Evolutionary conservation across 2,113 vertebrate genomes (phyloP), one percentile per base, ranked within the genome.

Genomic region (Brachyhypopomus gauderio): DNA sequence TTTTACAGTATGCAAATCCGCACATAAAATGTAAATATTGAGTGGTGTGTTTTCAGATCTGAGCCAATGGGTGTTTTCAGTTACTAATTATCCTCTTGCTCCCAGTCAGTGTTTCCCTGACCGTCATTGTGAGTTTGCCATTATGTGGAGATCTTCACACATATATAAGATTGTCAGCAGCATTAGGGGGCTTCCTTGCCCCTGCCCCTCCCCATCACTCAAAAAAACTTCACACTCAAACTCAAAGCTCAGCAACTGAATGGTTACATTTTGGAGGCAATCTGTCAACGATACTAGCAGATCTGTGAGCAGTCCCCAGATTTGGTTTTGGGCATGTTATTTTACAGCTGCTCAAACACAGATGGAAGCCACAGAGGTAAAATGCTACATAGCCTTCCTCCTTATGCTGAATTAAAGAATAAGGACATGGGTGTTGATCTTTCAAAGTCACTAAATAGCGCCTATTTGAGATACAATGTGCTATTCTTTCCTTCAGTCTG

Each of bases 341-440:
- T 85, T 84, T 85, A 83, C 90, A 92, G 92, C 90, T 93, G 91
- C 84, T 89, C 86, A 90, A 92, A 92, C 90, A 92, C 86, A 89
- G 89, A 85, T 88, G 85, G 85, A 41, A 80, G 84, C 83, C 72
- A 72, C 83, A 4, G 36, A 86, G 76, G 77, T 38, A 4, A 69
- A 83, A 34, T 55, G 16, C 30, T 72, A 1, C 77, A 84, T 83
- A 83, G 30, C 80, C 71, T 82, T 79, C 67, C 36, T 75, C 87
- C 55, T n/a, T 75, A 72, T 55, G 25, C 84, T 73, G 52, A 14
- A 23, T 41, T 9, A 70, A 20, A 70, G 30, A 67, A 4, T 16
- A 58, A 70, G 3, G 27, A 23, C 30, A 30, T 30, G 30, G 30
- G 30, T 77, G 41, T 3, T 30, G 52, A 66, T 77, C 17, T 55